Conservation (phyloP, 2,113 vertebrate species). For the western clawed frog (Xenopus tropicalis) region UCB_Xtro_10.0 CM004450.2:109049001-109049500, state of each 20-base stretch:
- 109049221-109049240: neutral
- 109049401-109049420: constrained; percentile 99
- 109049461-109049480: constrained; percentile 74
- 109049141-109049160: too few species aligned
- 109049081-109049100: too few species aligned
- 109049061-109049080: too few species aligned
- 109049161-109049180: neutral
- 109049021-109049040: too few species aligned
- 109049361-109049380: constrained; percentile 42
- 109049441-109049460: constrained; percentile 98
- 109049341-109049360: constrained; percentile 78
- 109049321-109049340: constrained; percentile 76
- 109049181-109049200: neutral
- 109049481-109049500: constrained; percentile 56
- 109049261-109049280: constrained; percentile 80
- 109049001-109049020: too few species aligned
- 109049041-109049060: too few species aligned
- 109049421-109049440: constrained; percentile 96
- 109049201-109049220: neutral
- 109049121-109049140: too few species aligned
- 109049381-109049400: constrained; percentile 86
- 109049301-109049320: constrained; percentile 83
- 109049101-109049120: too few species aligned
- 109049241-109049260: constrained; percentile 67
- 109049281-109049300: constrained; percentile 75